Base-by-base conservation (phyloP, 2,888 invertebrate genomes). In the Xylota segnis region DNA sequence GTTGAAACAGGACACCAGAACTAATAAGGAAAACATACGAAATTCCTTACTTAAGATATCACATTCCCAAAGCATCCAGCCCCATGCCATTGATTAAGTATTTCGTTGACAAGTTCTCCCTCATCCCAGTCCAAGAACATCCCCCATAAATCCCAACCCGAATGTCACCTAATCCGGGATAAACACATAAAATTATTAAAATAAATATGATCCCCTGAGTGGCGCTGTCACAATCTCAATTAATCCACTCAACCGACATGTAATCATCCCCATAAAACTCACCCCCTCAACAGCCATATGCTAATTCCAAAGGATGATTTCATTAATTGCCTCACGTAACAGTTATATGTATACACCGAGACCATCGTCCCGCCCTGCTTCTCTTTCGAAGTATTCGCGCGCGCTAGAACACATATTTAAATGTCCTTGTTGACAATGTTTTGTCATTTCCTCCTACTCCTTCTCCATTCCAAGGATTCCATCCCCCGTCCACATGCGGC, bases 311-410 rank as follows among this genome's bases (percentile, higher is more conserved):
- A 81, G 59, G 79, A 84, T 81, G 81, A 84, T 84, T 86, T 72
- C 76, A 86, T 86, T 76, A 86, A 86, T 86, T 82, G 84, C 71
- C 84, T 86, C 82, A 86, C 84, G 84, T 86, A 81, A 66, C 74
- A 83, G 52, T 65, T 68, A 16, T 54, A n/a, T n/a, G n/a, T n/a
- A 59, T n/a, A 14, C 32, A 23, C 32, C 3, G 32, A n/a, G 52
- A 12, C 37, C 52, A 23, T 47, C 65, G 45, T 14, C 32, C 29
- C 4, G 37, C 5, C 34, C 70, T 29, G n/a, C 12, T 40, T 59
- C 4, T 12, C 59, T 27, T 10, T 34, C 5, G 7, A 16, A 45
- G 32, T 40, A 47, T n/a, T 71, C 58, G 58, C 81, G 70, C 56
- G 70, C 56, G 16, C 40, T 50, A 58, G 50, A 66, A 61, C 76